Evolutionary conservation across 2,113 vertebrate species (phyloP).

Genomic region (Tinamus guttatus): DNA sequence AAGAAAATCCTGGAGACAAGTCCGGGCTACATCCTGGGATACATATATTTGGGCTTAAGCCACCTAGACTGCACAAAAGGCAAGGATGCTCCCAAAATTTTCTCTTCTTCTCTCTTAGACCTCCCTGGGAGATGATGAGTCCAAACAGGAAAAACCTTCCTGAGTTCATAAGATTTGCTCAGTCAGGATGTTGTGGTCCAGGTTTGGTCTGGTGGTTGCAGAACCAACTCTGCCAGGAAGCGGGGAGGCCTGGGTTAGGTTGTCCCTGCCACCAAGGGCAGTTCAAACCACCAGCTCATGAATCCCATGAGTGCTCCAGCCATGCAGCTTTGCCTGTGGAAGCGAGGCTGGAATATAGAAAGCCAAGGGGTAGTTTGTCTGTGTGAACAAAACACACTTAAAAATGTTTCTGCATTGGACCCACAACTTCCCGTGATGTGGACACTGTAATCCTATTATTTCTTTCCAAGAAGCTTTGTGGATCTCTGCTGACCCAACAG

Average conservation of each 20-base stretch:
- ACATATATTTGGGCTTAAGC: not conserved
- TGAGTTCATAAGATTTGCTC: not conserved
- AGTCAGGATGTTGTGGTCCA: not conserved
- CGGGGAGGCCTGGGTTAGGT: not conserved
- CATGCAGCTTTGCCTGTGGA: not conserved
- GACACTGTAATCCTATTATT: not conserved
- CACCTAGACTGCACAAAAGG: not conserved
- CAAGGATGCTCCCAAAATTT: not conserved
- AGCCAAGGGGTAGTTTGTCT: not conserved
- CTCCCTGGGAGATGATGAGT: not conserved
- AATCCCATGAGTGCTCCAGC: not conserved
- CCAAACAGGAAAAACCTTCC: not conserved
- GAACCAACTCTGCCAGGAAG: not conserved
- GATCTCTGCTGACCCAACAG: not conserved
- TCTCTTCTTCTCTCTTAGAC: not conserved
- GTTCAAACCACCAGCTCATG: not conserved
- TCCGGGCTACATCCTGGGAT: not conserved
- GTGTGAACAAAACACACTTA: not conserved
- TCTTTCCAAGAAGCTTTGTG: not conserved
- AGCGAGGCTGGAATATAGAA: not conserved
- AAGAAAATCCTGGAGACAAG: not conserved
- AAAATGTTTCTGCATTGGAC: not conserved
- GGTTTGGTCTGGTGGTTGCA: not conserved
- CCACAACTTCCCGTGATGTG: accelerated
- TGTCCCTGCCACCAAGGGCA: accelerated